Evolutionary conservation across 2,113 vertebrate genomes (phyloP).

Genomic region (Sarotherodon lohbergeri): DNA sequence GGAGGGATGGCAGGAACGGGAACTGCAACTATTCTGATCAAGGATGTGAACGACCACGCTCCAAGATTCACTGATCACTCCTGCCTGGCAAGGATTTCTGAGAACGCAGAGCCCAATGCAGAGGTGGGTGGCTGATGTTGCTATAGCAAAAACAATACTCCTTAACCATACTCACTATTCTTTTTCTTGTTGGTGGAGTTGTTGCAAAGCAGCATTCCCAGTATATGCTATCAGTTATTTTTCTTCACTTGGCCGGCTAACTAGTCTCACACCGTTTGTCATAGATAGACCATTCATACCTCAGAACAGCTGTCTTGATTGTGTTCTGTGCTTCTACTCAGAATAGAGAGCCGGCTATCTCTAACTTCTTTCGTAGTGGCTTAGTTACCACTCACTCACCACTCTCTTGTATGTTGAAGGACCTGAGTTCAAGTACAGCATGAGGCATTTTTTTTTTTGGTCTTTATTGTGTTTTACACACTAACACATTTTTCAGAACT

Average conservation of each 20-base stretch:
- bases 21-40: constrained; percentile 79
- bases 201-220: neutral
- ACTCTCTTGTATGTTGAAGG: neutral
- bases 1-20: constrained; percentile 82
- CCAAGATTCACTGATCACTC: constrained; percentile 74
- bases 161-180: rapidly evolving
- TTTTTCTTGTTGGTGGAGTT: neutral
- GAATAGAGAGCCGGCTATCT: neutral
- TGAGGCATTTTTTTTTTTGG: neutral
- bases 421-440: neutral
- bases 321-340: neutral
- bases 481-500: neutral
- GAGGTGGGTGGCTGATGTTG: constrained; percentile 50
- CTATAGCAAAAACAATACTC: neutral
- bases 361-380: neutral
- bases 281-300: neutral
- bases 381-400: neutral
- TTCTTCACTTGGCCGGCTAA: neutral
- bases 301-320: neutral
- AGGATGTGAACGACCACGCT: constrained; percentile 80
- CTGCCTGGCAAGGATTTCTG: constrained; percentile 74
- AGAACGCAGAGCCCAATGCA: constrained; percentile 74
- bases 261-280: rapidly evolving
- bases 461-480: neutral
- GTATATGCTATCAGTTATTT: neutral